Conservation (phyloP, 2,113 vertebrate species). For the Aegotheles bennettii region DNA sequence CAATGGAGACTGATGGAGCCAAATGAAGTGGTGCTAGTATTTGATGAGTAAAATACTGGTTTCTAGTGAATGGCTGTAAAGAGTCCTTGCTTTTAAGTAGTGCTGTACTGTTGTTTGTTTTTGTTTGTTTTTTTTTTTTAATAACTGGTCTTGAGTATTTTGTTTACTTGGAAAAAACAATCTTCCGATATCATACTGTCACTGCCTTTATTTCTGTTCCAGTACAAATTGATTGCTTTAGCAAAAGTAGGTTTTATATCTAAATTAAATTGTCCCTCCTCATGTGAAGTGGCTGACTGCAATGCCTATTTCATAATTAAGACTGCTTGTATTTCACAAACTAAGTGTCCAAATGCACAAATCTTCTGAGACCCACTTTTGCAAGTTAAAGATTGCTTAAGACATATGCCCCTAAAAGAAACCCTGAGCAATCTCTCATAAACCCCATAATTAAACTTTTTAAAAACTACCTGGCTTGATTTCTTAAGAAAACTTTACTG, state of each 20-base stretch:
- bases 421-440: background rate
- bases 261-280: background rate
- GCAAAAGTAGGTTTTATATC: background rate
- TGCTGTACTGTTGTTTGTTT: background rate
- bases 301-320: background rate
- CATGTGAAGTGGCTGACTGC: background rate
- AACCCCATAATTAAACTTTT: background rate
- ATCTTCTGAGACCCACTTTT: background rate
- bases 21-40: background rate
- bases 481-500: background rate
- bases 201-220: background rate
- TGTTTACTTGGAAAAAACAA: background rate
- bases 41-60: background rate
- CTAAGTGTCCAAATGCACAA: fast-evolving
- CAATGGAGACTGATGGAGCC: background rate
- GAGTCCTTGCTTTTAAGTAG: background rate
- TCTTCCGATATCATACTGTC: background rate
- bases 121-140: no score
- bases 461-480: background rate
- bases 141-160: background rate
- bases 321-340: background rate
- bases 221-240: background rate
- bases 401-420: background rate
- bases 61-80: background rate
- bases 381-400: background rate